phyloP scores from a whole-genome alignment of 2,113 vertebrate genomes.

The Salvelinus sp. region DNA sequence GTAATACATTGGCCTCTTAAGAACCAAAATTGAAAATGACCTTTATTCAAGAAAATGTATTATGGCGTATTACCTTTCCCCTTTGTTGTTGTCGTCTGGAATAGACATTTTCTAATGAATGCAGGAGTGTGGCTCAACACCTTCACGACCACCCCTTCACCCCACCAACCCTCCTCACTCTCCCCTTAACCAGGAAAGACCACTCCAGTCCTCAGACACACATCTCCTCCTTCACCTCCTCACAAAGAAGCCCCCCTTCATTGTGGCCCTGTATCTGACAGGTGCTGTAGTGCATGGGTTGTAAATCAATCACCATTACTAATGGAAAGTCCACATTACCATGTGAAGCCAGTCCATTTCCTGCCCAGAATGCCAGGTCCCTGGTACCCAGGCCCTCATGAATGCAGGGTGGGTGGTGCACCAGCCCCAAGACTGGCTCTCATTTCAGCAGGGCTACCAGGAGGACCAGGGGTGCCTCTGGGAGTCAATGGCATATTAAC shows the following conservation, averaged over 20 bases:
- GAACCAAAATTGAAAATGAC: conserved; percentile 12
- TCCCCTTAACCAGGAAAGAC: conserved; percentile 17
- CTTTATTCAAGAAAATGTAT: conserved; percentile 22
- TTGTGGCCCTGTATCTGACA: conserved; percentile 53
- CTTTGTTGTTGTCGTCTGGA: conserved; percentile 20
- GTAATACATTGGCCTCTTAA: conserved; percentile 5
- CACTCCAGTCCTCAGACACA: conserved; percentile 53
- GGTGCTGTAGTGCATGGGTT: conserved; percentile 52
- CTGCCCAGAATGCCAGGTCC: conserved; percentile 75
- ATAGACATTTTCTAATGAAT: conserved; percentile 41
- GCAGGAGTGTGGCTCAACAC: conserved; percentile 29
- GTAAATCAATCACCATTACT: conserved; percentile 78
- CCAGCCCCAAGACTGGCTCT: conserved; percentile 41
- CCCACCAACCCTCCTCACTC: conserved; percentile 34
- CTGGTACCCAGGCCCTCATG: conserved; percentile 56
- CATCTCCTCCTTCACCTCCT: conserved; percentile 53
- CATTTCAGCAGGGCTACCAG: conserved; percentile 60
- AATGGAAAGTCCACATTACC: conserved; percentile 78
- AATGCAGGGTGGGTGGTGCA: conserved; percentile 39
- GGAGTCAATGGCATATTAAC: conserved; percentile 74
- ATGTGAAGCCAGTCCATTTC: conserved; percentile 76
- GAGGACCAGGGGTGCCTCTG: conserved; percentile 57
- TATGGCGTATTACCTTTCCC: background rate
- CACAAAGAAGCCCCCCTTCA: conserved; percentile 61
- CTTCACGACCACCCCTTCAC: conserved; percentile 51